phyloP scores from a whole-genome alignment of 2,113 vertebrate species.

The Gracilinanus agilis region DNA sequence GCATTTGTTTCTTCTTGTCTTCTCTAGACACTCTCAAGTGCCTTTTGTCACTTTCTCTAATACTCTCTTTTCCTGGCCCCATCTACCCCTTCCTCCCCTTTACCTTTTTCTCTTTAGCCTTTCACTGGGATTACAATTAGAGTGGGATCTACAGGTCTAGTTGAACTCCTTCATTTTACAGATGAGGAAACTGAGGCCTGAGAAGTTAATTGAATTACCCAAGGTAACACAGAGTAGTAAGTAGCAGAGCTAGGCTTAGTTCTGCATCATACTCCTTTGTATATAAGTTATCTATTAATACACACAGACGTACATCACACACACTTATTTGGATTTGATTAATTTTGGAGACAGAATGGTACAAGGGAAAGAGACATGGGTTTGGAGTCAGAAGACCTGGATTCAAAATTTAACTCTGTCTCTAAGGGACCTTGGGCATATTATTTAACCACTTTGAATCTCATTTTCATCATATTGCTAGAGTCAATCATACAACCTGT shows the following conservation, averaged over 20 bases:
- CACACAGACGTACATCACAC: too few species aligned
- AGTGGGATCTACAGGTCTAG: neutral
- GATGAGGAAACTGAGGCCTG: too few species aligned
- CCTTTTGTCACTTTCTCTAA: neutral
- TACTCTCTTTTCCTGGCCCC: neutral
- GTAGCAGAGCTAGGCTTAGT: neutral
- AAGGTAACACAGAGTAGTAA: neutral
- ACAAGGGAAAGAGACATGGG: neutral
- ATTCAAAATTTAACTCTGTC: neutral
- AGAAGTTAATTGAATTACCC: neutral
- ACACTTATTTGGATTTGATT: too few species aligned
- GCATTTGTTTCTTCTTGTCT: conserved; percentile 60
- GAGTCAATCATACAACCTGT: neutral
- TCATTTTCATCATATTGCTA: neutral
- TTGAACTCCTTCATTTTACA: too few species aligned
- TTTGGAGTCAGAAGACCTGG: neutral
- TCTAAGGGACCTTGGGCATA: neutral
- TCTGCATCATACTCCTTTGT: neutral
- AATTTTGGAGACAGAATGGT: too few species aligned
- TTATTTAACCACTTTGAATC: neutral
- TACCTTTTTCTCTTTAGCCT: neutral
- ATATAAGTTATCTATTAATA: too few species aligned
- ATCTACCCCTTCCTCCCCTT: neutral
- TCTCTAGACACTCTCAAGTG: conserved; percentile 1
- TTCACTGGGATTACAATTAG: neutral